Conservation (phyloP, 1,140 invertebrate genomes). For the Zaprionus lachaisei region DNA sequence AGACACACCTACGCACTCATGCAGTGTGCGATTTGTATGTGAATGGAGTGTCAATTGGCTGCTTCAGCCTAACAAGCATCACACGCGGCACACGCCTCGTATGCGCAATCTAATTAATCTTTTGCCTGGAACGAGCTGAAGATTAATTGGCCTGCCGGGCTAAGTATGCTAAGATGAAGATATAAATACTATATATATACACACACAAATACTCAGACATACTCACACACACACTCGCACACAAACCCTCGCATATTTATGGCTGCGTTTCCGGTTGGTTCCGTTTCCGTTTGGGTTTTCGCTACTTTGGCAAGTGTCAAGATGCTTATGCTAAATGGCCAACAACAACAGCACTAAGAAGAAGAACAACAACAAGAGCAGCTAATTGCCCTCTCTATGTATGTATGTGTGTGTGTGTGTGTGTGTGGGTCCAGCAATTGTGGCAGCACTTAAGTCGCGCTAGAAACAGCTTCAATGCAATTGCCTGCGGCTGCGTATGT, state of each 20-base stretch:
- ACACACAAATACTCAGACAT: background rate
- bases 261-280: conserved; percentile 25
- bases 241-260: conserved; percentile 7
- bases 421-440: conserved; percentile 41
- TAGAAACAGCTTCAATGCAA: conserved; percentile 62
- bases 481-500: conserved; percentile 41
- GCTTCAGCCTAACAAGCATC: conserved; percentile 23
- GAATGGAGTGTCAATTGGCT: conserved; percentile 72
- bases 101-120: conserved; percentile 73
- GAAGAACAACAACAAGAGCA: conserved; percentile 35
- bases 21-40: conserved; percentile 23
- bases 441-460: conserved; percentile 50
- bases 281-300: conserved; percentile 22
- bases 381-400: conserved; percentile 54
- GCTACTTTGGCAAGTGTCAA: conserved; percentile 50
- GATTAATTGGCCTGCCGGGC: conserved; percentile 41
- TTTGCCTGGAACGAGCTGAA: background rate
- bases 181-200: background rate
- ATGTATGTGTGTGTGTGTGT: background rate
- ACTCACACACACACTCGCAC: background rate
- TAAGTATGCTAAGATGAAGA: conserved; percentile 3
- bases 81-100: conserved; percentile 49
- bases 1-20: background rate
- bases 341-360: conserved; percentile 10
- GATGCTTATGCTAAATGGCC: conserved; percentile 67